These are phyloP conservation scores for Otus sunia DNA, from an alignment of 2,113 vertebrate genomes.

Conservation along the genomic window DNA sequence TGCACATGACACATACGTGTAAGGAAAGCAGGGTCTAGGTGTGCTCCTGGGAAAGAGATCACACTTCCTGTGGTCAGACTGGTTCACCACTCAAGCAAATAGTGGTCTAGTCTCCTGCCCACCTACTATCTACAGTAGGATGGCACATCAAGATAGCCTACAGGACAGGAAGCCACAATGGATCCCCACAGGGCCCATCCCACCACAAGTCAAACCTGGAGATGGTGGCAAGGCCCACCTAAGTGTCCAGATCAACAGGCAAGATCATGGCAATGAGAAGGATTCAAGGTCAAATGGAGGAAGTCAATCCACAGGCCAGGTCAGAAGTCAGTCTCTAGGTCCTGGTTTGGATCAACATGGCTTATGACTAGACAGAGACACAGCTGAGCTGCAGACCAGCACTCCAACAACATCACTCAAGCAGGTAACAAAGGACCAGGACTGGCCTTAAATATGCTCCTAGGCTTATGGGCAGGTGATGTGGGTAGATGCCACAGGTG, in stretches of 20 bases:
- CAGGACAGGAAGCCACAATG: background rate
- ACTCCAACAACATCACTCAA: background rate
- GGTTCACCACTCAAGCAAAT: background rate
- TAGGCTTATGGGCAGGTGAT: background rate
- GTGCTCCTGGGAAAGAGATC: background rate
- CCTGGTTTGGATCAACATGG: background rate
- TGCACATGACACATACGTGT: background rate
- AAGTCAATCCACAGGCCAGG: background rate
- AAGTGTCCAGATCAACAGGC: background rate
- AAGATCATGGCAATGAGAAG: background rate
- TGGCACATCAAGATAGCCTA: background rate
- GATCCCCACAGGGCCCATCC: background rate
- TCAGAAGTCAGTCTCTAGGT: background rate
- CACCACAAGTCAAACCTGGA: background rate
- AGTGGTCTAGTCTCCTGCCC: background rate
- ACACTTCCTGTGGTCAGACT: rapidly evolving
- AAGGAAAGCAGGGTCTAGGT: background rate
- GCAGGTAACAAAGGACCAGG: background rate
- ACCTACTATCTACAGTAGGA: background rate
- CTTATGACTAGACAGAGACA: background rate
- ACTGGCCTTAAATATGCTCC: background rate
- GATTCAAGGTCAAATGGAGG: background rate
- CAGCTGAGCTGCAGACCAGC: background rate
- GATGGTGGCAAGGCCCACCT: background rate
- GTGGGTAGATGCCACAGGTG: background rate